Percentiles rank a stretch among this genome's conserved stretches.
Conservation (phyloP, 2,113 vertebrate species). For the Dicentrarchus labrax region DNA sequence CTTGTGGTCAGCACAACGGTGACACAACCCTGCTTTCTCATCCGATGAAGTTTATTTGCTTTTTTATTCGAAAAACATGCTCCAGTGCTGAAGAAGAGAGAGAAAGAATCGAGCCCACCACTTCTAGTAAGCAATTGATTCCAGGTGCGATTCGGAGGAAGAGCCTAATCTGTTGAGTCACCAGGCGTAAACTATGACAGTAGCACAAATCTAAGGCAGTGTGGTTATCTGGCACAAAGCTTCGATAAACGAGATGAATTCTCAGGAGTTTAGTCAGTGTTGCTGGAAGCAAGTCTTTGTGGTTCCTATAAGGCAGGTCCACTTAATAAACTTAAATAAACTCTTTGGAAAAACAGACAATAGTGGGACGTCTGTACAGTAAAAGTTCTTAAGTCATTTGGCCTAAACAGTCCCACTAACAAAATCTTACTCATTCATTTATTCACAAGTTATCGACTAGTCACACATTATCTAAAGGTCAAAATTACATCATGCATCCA, state of each 20-base stretch:
- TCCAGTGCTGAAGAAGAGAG: conserved; percentile 44
- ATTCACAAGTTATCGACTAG: background rate
- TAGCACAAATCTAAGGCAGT: conserved; percentile 63
- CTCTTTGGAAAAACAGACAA: conserved; percentile 11
- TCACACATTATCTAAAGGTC: conserved; percentile 29
- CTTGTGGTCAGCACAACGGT: conserved; percentile 27
- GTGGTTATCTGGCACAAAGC: conserved; percentile 61
- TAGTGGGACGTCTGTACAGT: background rate
- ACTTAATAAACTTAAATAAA: background rate
- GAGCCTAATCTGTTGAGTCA: conserved; percentile 76
- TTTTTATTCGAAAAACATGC: conserved; percentile 57
- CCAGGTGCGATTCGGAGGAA: conserved; percentile 62
- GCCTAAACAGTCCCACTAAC: background rate
- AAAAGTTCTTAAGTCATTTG: background rate
- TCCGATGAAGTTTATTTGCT: conserved; percentile 36
- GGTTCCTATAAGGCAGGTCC: background rate
- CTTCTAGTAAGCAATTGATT: conserved; percentile 50
- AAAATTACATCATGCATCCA: conserved; percentile 12
- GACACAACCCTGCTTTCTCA: conserved; percentile 46
- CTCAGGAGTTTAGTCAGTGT: conserved; percentile 79
- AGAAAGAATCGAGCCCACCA: conserved; percentile 44
- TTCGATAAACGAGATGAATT: conserved; percentile 72
- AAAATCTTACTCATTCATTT: background rate
- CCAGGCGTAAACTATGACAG: conserved; percentile 78
- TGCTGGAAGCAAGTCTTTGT: conserved; percentile 39